Conservation (phyloP, 2,113 vertebrate species). For the Crotalus helleri region DNA sequence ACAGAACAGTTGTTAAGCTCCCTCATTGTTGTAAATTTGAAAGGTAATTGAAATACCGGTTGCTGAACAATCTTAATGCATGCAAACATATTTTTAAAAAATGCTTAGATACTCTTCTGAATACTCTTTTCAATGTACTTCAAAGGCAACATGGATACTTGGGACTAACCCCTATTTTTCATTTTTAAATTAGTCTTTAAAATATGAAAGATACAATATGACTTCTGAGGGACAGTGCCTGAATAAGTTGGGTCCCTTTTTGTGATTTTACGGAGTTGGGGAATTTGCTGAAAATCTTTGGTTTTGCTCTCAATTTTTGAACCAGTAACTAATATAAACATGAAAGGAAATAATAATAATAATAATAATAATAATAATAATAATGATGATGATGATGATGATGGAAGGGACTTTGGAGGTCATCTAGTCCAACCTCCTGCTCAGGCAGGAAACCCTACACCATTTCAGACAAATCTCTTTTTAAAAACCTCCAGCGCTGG, state of each 20-base stretch:
- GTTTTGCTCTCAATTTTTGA: not conserved
- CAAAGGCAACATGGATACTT: not conserved
- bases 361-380: no score
- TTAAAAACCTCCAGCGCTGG: no score
- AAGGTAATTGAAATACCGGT: not conserved
- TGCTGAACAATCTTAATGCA: not conserved
- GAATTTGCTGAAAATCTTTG: not conserved
- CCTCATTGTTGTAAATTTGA: not conserved
- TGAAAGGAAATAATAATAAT: not conserved
- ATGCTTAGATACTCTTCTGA: not conserved
- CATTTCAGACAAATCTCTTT: no score
- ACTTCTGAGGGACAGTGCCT: not conserved
- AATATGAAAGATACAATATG: not conserved
- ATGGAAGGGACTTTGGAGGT: no score
- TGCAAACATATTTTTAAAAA: not conserved
- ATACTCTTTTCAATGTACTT: not conserved
- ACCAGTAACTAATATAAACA: not conserved
- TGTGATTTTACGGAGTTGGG: not conserved
- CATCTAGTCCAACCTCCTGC: no score
- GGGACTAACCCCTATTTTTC: not conserved
- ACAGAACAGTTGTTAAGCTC: not conserved
- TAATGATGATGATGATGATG: no score
- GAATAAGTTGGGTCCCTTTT: not conserved
- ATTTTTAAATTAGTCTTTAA: not conserved
- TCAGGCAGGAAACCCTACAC: no score